Percentiles rank a stretch among this genome's conserved stretches.
phyloP scores from a whole-genome alignment of 2,888 invertebrate species.

The Cryptophagus acutangulus region DNA sequence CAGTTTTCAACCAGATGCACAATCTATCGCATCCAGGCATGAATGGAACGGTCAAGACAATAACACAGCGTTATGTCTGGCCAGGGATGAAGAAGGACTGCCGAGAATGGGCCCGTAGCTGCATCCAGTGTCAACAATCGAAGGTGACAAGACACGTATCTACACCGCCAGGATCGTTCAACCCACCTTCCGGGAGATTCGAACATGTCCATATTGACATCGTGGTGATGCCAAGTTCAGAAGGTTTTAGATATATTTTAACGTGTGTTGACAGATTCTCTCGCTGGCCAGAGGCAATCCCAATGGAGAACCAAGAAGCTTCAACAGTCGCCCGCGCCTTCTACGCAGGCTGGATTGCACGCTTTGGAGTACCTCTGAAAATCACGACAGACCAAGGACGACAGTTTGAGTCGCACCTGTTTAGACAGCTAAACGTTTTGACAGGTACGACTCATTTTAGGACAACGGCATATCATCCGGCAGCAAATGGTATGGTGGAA shows the following conservation, averaged over 20 bases:
- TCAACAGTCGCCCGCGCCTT: constrained; percentile 7
- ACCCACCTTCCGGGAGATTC: constrained; percentile 21
- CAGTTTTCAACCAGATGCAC: constrained; percentile 24
- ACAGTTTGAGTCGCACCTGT: constrained; percentile 1
- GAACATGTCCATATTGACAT: constrained; percentile 16
- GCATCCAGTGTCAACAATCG: constrained; percentile 35
- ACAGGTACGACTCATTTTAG: constrained; percentile 15
- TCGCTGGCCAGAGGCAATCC: constrained; percentile 22
- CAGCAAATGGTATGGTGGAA: constrained; percentile 19
- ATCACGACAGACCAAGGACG: constrained; percentile 20
- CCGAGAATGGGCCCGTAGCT: constrained; percentile 34
- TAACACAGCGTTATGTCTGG: constrained; percentile 41
- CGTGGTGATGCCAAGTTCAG: constrained; percentile 16
- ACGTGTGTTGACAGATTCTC: constrained; percentile 21
- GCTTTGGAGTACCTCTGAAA: constrained; percentile 9
- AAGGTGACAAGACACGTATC: constrained; percentile 37
- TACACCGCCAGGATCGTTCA: constrained; percentile 27
- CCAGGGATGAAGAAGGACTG: constrained; percentile 38
- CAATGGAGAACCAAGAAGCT: constrained; percentile 3
- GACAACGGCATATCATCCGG: constrained; percentile 23
- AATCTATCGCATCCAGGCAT: constrained; percentile 33
- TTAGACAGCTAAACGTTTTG: background rate
- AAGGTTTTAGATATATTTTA: constrained; percentile 14
- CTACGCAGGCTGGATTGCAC: constrained; percentile 4
- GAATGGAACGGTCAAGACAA: constrained; percentile 28